Evolutionary conservation across 2,113 vertebrate genomes (phyloP), one percentile per base, ranked within the genome.

Genomic region (Prietella phreatophila): DNA sequence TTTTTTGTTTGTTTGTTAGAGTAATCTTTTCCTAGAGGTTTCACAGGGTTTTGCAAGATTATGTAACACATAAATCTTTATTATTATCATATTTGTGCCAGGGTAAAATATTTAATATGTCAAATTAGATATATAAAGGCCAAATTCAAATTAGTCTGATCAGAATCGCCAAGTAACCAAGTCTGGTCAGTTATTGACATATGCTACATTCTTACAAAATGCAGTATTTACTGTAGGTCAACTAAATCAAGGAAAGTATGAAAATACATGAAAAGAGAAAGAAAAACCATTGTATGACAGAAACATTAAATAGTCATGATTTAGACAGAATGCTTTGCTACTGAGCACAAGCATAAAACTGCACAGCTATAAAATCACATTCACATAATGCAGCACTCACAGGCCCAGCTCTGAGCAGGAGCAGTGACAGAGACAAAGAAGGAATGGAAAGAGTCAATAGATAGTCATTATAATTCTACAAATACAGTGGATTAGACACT

Each of bases 61-160:
- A 50, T 78, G 42, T n/a, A 78, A 78, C 75, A 78, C 17, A 27
- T 78, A 53, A 58, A n/a, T n/a, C n/a, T n/a, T n/a, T n/a, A n/a
- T n/a, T n/a, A n/a, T n/a, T n/a, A n/a, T n/a, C n/a, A n/a, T n/a
- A n/a, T 55, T 80, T 56, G 3, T 80, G 50, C 47, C 15, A 55
- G 76, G 42, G 25, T 53, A 80, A 56, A 33, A 30, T 0, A 33
- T 19, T 53, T 53, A 78, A n/a, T 78, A 53, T 53, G 25, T 30
- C 14, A 67, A 17, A 33, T 69, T 17, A 69, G n/a, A 69, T 14
- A 13, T 69, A 17, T 4, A 69, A 47, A 47, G 42, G 42, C 42
- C 42, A 47, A 47, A 47, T 7, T 47, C 42, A 47, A 47, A 47
- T 47, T 47, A 47, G 6, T 47, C 6, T 47, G 42, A 47, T 47